Evolutionary conservation across 2,797 vertebrate genomes (phyloP).

Genomic region (Argentina silus): DNA sequence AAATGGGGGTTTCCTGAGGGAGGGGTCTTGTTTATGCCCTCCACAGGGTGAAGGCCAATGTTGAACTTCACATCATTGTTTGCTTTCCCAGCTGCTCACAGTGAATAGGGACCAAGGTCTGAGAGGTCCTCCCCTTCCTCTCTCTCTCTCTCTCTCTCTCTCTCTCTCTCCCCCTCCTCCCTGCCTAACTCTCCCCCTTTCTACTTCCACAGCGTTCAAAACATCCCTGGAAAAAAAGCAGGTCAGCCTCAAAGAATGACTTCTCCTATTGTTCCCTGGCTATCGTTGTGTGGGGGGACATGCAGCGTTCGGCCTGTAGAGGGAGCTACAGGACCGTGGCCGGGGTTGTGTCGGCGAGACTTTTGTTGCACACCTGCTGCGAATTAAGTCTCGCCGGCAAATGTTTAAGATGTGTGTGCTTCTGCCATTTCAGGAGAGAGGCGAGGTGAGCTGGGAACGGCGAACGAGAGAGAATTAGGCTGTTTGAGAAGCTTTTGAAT

Average conservation of each 20-base stretch:
- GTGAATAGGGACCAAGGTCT: slow-evolving; percentile 59
- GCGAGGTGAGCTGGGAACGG: too few relatives aligned
- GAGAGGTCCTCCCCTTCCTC: slow-evolving; percentile 48
- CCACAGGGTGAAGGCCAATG: slow-evolving; percentile 24
- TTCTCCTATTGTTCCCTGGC: slow-evolving; percentile 61
- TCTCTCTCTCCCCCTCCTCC: slow-evolving; percentile 18
- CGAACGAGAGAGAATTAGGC: too few relatives aligned
- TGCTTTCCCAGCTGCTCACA: slow-evolving; percentile 61
- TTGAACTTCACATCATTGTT: slow-evolving; percentile 70
- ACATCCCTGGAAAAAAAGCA: slow-evolving; percentile 51
- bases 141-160: slow-evolving; percentile 25
- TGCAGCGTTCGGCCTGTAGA: too few relatives aligned
- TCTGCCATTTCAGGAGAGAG: too few relatives aligned
- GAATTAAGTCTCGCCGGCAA: too few relatives aligned
- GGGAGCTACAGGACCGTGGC: too few relatives aligned
- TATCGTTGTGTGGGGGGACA: too few relatives aligned
- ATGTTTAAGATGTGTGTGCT: too few relatives aligned
- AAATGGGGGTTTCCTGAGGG: slow-evolving; percentile 32
- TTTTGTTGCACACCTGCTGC: too few relatives aligned
- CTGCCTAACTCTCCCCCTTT: slow-evolving; percentile 26
- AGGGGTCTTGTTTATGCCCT: slow-evolving; percentile 51
- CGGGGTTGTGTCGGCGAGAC: too few relatives aligned
- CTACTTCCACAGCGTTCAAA: slow-evolving; percentile 53
- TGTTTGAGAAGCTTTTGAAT: too few relatives aligned
- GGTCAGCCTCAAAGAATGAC: slow-evolving; percentile 44